phyloP scores from a whole-genome alignment of 1,140 invertebrate species.

The Zophobas morio region DNA sequence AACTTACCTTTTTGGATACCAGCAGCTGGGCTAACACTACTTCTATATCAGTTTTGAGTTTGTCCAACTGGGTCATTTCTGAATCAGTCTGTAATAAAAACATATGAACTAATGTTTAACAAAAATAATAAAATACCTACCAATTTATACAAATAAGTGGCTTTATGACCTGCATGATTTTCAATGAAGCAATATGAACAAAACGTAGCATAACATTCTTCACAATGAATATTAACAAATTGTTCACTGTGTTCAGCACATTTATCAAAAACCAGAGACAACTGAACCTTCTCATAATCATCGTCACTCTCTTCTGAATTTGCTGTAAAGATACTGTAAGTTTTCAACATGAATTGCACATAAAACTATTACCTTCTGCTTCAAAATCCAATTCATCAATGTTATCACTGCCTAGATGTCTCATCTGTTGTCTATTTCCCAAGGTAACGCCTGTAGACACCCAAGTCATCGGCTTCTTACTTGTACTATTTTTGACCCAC shows the following conservation, averaged over 20 bases:
- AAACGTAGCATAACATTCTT: slow-evolving; percentile 60
- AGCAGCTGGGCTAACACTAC: neutral
- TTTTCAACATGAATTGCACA: neutral
- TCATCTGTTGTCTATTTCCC: neutral
- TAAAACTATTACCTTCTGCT: neutral
- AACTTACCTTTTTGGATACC: slow-evolving; percentile 32
- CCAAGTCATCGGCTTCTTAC: neutral
- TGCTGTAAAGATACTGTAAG: neutral
- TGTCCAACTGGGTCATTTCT: slow-evolving; percentile 13
- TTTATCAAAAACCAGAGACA: slow-evolving; percentile 23
- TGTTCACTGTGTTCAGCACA: slow-evolving; percentile 55
- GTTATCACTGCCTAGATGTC: neutral
- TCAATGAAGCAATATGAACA: slow-evolving; percentile 67
- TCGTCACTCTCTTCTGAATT: slow-evolving; percentile 1
- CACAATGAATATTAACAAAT: slow-evolving; percentile 64
- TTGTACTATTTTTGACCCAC: slow-evolving; percentile 15
- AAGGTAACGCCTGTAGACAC: neutral
- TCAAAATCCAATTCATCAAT: neutral
- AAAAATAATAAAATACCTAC: slow-evolving; percentile 49
- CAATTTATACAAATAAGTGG: slow-evolving; percentile 52
- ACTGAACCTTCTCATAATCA: slow-evolving; percentile 9
- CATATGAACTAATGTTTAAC: neutral
- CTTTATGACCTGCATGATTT: slow-evolving; percentile 63
- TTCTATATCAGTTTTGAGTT: neutral
- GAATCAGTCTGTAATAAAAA: slow-evolving; percentile 28